Evolutionary conservation across 2,797 vertebrate genomes (phyloP).

Genomic region (Pipistrellus nathusii): DNA sequence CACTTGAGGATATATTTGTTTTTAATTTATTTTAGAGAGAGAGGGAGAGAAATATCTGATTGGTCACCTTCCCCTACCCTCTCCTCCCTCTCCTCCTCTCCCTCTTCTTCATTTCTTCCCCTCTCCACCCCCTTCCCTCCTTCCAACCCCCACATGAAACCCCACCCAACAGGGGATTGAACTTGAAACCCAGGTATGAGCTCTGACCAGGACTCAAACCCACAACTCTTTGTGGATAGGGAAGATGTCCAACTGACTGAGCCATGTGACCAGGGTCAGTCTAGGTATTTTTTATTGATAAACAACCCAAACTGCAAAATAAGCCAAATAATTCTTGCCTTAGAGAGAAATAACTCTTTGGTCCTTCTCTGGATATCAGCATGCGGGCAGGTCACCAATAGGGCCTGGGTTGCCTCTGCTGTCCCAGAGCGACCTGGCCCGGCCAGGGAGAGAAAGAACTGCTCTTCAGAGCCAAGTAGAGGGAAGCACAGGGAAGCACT

Average conservation of each 20-base stretch:
- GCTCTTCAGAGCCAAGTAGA: neutral
- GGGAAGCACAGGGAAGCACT: fast-evolving
- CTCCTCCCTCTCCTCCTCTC: too few relatives aligned
- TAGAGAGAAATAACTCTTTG: neutral
- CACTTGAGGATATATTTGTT: neutral
- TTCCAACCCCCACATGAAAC: neutral
- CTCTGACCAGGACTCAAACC: neutral
- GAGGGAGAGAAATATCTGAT: neutral
- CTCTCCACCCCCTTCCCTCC: too few relatives aligned
- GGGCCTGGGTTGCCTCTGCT: too few relatives aligned
- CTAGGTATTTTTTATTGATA: neutral
- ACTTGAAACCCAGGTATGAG: neutral
- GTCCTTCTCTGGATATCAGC: too few relatives aligned
- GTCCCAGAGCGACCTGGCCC: neutral
- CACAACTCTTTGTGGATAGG: neutral
- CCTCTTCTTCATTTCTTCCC: too few relatives aligned
- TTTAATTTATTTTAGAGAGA: neutral
- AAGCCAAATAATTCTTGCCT: neutral
- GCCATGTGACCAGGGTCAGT: neutral
- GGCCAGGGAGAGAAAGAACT: too few relatives aligned
- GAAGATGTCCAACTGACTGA: neutral
- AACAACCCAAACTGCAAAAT: neutral
- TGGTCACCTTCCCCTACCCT: neutral
- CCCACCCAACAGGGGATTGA: neutral
- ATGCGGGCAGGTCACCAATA: neutral